phyloP scores from a whole-genome alignment of 2,113 vertebrate species.

The Xenopus borealis region DNA sequence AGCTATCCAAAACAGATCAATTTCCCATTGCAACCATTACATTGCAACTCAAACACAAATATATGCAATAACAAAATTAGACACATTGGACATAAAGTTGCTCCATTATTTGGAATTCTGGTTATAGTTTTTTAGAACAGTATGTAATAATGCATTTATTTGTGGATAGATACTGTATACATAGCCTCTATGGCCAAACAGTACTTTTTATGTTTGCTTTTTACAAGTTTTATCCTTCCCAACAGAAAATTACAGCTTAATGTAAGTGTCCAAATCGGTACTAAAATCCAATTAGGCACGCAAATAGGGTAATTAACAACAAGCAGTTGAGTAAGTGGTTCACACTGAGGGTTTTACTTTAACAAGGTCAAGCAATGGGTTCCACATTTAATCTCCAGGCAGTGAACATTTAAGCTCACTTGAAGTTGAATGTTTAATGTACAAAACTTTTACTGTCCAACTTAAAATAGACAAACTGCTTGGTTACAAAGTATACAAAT shows the following conservation, averaged over 20 bases:
- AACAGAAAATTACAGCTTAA: not conserved
- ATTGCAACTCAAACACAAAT: too few species aligned
- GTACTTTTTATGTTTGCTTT: too few species aligned
- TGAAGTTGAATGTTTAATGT: not conserved
- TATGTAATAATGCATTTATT: too few species aligned
- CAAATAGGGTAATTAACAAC: not conserved
- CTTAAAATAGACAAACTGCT: not conserved
- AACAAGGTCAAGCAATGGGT: not conserved
- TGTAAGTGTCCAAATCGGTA: not conserved
- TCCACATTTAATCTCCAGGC: not conserved
- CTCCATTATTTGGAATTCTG: too few species aligned
- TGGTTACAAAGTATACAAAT: too few species aligned
- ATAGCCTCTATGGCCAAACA: not conserved
- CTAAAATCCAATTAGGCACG: not conserved
- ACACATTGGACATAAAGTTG: too few species aligned
- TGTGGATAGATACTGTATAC: too few species aligned
- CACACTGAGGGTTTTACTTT: not conserved
- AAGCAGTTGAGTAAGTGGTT: not conserved
- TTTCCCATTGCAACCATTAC: too few species aligned
- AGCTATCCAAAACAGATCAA: too few species aligned
- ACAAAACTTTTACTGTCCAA: not conserved
- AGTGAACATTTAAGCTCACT: not conserved
- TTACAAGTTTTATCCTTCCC: not conserved
- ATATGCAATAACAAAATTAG: too few species aligned
- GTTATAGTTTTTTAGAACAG: too few species aligned